Evolutionary conservation across 1,140 invertebrate species (phyloP).

Genomic region (Ceratina australensis): DNA sequence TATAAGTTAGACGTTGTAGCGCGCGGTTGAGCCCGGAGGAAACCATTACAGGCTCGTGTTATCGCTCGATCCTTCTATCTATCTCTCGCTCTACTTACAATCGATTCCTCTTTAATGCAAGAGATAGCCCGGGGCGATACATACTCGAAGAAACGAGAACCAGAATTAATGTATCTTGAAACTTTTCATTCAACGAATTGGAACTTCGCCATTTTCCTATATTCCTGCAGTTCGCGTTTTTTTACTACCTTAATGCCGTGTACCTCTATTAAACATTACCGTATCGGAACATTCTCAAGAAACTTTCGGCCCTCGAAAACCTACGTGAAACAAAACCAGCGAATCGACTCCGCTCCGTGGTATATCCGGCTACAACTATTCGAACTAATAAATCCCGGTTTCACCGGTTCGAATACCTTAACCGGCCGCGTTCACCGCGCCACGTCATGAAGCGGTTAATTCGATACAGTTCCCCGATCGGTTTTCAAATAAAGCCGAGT

Average conservation of each 20-base stretch:
- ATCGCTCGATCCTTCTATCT: conserved; percentile 42
- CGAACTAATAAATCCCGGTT: not conserved
- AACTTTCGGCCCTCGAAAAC: too few species aligned
- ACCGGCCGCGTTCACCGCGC: not conserved
- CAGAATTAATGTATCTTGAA: conserved; percentile 41
- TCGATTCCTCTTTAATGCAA: conserved; percentile 29
- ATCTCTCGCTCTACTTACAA: conserved; percentile 31
- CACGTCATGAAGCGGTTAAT: conserved; percentile 14
- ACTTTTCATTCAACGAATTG: not conserved
- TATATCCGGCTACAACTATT: not conserved
- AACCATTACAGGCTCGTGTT: conserved; percentile 64
- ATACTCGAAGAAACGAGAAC: conserved; percentile 51
- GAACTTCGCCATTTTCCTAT: not conserved
- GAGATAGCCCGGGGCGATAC: conserved; percentile 54
- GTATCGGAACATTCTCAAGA: too few species aligned
- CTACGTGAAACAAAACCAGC: too few species aligned
- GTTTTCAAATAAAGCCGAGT: conserved; percentile 22
- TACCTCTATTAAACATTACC: too few species aligned
- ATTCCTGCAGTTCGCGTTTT: too few species aligned
- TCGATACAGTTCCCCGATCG: conserved; percentile 21
- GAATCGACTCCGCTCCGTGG: too few species aligned
- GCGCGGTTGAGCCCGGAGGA: conserved; percentile 64
- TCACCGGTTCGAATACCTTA: not conserved
- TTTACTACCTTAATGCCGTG: too few species aligned
- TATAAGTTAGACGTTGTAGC: conserved; percentile 49